Conservation (phyloP, 2,888 invertebrate species). For the Sminthurides aquaticus region DNA sequence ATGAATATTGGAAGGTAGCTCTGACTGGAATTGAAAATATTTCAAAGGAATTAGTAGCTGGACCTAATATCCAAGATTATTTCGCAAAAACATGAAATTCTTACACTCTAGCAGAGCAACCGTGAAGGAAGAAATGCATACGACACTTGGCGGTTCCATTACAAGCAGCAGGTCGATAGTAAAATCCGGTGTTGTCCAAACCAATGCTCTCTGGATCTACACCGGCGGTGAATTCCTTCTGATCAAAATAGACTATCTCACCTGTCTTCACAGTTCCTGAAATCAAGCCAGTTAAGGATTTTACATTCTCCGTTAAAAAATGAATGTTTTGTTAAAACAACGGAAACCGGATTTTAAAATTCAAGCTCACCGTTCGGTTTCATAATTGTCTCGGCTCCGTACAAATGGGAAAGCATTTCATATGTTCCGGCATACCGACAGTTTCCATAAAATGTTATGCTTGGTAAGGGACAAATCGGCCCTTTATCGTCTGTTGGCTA, state of each 20-base stretch:
- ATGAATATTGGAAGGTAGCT: too few species aligned
- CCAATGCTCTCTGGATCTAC: slow-evolving; percentile 4
- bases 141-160: background rate
- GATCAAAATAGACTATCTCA: slow-evolving; percentile 5
- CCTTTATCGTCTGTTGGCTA: slow-evolving; percentile 12
- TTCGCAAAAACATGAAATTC: too few species aligned
- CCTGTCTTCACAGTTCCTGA: background rate
- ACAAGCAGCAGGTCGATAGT: slow-evolving; percentile 5
- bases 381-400: background rate
- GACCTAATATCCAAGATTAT: too few species aligned
- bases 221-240: slow-evolving; percentile 6
- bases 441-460: slow-evolving; percentile 2
- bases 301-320: too few species aligned
- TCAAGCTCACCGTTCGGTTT: background rate
- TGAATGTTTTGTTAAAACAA: too few species aligned
- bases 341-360: too few species aligned
- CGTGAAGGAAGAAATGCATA: slow-evolving; percentile 11
- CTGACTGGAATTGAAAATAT: too few species aligned
- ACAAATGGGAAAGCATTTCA: background rate
- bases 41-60: too few species aligned
- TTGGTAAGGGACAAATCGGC: background rate
- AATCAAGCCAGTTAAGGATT: too few species aligned
- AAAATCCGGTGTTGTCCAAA: slow-evolving; percentile 9
- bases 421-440: slow-evolving; percentile 1
- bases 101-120: slow-evolving; percentile 7